These are phyloP conservation scores for Gambusia holbrooki DNA, from an alignment of 2,113 vertebrate species.

Conservation along the genomic window DNA sequence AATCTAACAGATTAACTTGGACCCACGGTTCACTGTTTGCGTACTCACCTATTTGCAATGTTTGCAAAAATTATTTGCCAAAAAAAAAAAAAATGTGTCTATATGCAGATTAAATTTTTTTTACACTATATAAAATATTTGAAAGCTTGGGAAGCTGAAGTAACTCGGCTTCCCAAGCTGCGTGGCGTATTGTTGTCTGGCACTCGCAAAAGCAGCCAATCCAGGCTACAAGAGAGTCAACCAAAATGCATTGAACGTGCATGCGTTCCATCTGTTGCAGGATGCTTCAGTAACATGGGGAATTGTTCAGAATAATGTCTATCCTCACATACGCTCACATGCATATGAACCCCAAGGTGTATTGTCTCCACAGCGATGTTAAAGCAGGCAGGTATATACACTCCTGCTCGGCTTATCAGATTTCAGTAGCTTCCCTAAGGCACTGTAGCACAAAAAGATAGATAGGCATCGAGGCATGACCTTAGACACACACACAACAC, in stretches of 20 bases:
- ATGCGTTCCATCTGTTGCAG: neutral
- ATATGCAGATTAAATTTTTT: too few relatives aligned
- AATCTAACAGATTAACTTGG: neutral
- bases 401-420: slow-evolving; percentile 76
- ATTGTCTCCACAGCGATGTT: slow-evolving; percentile 64
- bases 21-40: neutral
- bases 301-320: slow-evolving; percentile 16
- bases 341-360: slow-evolving; percentile 46
- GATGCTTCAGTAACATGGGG: slow-evolving; percentile 15
- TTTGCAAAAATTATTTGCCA: too few relatives aligned
- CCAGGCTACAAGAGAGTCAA: neutral
- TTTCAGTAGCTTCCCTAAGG: slow-evolving; percentile 74
- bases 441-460: slow-evolving; percentile 75
- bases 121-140: too few relatives aligned
- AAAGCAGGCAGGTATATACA: slow-evolving; percentile 76
- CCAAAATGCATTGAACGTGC: neutral
- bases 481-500: slow-evolving; percentile 61
- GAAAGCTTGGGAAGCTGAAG: too few relatives aligned
- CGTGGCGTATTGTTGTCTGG: too few relatives aligned
- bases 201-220: too few relatives aligned
- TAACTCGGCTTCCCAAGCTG: too few relatives aligned
- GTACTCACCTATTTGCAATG: too few relatives aligned
- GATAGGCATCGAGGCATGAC: slow-evolving; percentile 79
- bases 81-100: too few relatives aligned
- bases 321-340: neutral